Conservation (phyloP, 2,113 vertebrate species). For the Chlamydotis undulata region DNA sequence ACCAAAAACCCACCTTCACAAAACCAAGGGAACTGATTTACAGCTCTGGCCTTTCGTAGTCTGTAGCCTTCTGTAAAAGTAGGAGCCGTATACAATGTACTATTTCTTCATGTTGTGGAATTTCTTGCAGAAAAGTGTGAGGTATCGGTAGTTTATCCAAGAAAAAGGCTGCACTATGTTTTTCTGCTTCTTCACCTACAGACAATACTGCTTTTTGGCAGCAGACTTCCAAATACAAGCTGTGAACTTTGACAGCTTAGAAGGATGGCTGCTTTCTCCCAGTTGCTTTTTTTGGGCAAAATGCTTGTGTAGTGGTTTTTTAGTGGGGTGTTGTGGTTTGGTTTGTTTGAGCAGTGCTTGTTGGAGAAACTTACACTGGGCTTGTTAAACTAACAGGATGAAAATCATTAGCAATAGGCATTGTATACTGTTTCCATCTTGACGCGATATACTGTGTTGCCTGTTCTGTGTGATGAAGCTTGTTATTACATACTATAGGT, state of each 20-base stretch:
- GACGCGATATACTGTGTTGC: neutral
- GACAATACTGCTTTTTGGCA: neutral
- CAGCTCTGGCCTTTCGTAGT: neutral
- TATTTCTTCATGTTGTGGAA: neutral
- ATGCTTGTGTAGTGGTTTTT: neutral
- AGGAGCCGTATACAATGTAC: rapidly evolving
- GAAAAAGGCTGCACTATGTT: neutral
- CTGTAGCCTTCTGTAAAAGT: neutral
- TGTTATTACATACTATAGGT: neutral
- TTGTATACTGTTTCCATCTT: neutral
- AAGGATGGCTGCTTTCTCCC: neutral
- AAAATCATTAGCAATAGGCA: neutral
- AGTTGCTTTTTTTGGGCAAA: neutral
- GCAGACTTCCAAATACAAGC: neutral
- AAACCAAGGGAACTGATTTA: neutral
- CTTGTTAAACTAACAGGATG: neutral
- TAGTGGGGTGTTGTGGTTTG: too few species aligned
- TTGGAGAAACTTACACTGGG: neutral
- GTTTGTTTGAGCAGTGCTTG: neutral
- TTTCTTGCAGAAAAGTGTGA: neutral
- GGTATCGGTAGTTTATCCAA: neutral
- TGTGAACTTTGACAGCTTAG: neutral
- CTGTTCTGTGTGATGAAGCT: neutral
- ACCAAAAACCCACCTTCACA: neutral
- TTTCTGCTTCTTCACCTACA: neutral